Percentiles rank a stretch among this genome's conserved stretches.
Conservation (phyloP, 2,888 invertebrate species). For the Polydrusus tereticollis region DNA sequence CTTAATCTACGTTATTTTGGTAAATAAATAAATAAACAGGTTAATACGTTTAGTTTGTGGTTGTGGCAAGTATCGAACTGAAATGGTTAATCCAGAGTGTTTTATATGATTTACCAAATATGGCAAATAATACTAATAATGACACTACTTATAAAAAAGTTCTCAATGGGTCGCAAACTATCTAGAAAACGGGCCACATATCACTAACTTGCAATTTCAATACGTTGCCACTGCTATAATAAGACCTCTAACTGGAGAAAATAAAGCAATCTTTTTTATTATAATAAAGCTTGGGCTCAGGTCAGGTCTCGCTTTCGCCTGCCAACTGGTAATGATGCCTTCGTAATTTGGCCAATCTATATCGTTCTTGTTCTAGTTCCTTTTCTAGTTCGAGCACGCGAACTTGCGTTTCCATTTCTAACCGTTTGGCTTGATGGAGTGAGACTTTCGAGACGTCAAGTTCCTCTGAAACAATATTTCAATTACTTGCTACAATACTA, state of each 20-base stretch:
- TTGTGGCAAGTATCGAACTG: conserved; percentile 3
- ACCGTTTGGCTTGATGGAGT: conserved; percentile 92
- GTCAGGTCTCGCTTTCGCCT: conserved; percentile 69
- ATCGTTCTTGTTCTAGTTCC: conserved; percentile 89
- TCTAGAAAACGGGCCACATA: background rate
- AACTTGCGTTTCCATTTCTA: conserved; percentile 98
- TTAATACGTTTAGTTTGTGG: conserved; percentile 12
- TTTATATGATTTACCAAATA: background rate
- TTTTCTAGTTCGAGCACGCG: conserved; percentile 93
- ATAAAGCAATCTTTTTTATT: conserved; percentile 46
- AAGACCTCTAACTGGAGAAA: conserved; percentile 9
- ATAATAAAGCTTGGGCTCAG: conserved; percentile 37
- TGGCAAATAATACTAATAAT: too few relatives aligned
- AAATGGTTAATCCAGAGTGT: background rate
- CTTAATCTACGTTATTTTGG: conserved; percentile 21
- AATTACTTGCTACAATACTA: too few relatives aligned
- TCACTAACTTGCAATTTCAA: background rate
- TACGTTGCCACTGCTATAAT: background rate
- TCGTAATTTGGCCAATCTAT: conserved; percentile 86
- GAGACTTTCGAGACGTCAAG: conserved; percentile 91
- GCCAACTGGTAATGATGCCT: conserved; percentile 93
- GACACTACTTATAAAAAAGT: too few relatives aligned
- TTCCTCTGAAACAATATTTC: conserved; percentile 76
- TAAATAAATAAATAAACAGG: conserved; percentile 32
- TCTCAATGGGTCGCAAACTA: too few relatives aligned